phyloP scores from a whole-genome alignment of 2,888 invertebrate genomes.

The Harmothoe impar region DNA sequence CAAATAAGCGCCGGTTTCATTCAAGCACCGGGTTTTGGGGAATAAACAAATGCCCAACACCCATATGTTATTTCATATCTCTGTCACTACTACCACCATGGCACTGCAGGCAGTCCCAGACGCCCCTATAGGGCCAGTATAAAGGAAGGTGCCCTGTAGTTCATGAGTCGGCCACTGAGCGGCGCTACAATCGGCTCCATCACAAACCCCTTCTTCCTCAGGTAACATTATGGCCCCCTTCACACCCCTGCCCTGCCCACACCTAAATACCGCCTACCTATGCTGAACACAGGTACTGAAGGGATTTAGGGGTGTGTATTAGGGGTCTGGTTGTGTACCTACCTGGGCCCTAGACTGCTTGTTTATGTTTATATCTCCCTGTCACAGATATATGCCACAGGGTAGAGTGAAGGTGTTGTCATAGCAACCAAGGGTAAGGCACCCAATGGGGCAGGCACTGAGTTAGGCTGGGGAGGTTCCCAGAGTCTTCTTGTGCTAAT shows the following conservation, averaged over 20 bases:
- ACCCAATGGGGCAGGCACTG: neutral
- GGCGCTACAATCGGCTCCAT: neutral
- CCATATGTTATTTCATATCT: no score
- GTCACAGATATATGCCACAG: neutral
- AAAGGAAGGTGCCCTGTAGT: no score
- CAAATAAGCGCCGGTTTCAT: no score
- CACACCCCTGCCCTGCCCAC: neutral
- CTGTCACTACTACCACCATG: no score
- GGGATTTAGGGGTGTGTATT: neutral
- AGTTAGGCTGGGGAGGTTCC: neutral
- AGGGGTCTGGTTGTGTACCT: neutral
- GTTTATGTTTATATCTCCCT: neutral
- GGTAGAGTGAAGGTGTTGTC: neutral
- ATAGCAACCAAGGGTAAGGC: conserved; percentile 25
- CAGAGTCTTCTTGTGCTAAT: neutral
- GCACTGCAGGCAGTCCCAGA: no score
- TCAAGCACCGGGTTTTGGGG: no score
- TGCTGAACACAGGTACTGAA: neutral
- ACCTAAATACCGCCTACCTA: neutral
- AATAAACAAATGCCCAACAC: no score
- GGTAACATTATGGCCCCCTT: neutral
- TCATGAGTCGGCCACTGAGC: neutral
- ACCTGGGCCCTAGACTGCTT: neutral
- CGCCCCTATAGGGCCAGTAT: no score
- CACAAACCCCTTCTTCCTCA: conserved; percentile 6